These are phyloP conservation scores for Clamator glandarius DNA, from an alignment of 2,797 vertebrate genomes.

Conservation along the genomic window DNA sequence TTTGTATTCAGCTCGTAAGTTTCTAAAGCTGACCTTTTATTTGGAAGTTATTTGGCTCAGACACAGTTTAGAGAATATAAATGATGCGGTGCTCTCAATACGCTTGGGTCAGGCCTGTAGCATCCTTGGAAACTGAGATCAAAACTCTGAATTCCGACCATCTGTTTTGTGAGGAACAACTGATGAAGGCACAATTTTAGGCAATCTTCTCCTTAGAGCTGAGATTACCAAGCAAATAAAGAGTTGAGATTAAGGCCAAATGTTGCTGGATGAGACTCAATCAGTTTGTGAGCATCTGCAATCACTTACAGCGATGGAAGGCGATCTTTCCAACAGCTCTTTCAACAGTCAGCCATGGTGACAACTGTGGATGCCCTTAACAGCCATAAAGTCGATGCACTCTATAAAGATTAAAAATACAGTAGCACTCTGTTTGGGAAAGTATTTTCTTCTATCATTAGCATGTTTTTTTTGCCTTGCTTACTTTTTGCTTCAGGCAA, in stretches of 20 bases:
- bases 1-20: neutral
- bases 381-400: neutral
- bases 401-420: neutral
- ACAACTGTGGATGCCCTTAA: neutral
- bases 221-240: neutral
- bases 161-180: neutral
- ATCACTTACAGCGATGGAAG: accelerated
- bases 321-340: accelerated
- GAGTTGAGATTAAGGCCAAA: neutral
- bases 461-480: neutral
- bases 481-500: neutral
- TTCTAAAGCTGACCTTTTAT: neutral
- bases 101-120: neutral
- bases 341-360: neutral
- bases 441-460: neutral
- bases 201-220: neutral
- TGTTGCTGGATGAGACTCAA: neutral
- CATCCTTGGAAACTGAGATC: neutral
- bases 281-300: neutral
- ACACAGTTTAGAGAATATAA: neutral
- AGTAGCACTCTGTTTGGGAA: neutral
- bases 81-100: neutral
- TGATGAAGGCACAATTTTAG: neutral
- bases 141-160: neutral
- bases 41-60: slow-evolving; percentile 5